Base-by-base conservation (phyloP, 2,888 invertebrate species). In the Macaria notata region DNA sequence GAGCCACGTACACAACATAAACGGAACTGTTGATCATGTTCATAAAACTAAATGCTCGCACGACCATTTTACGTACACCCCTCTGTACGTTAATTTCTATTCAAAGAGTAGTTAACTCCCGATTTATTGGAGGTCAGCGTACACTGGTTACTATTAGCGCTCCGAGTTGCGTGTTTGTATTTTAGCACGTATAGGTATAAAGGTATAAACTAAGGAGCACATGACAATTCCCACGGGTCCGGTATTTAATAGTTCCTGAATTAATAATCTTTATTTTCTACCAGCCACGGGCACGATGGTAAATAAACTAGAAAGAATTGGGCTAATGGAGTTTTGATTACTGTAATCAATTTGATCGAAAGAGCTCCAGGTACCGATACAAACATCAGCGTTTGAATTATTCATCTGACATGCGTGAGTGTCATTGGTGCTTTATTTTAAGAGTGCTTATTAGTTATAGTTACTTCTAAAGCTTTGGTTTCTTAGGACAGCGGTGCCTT, bases 191-290 rank as follows among this genome's bases (percentile, higher is more conserved):
- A 41, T 61, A 62, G 64, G 59, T 58, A 60, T 44, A 8, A 49
- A 54, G 46, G 59, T 56, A 63, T 61, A 45, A 64, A 62, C 56
- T 65, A 63, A 62, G 46, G 50, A 58, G 55, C 65, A 66, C 62
- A 55, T 73, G 75, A 54, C 61, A 54, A 61, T 67, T 75, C 73
- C 64, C 75, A 73, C 66, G 62, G 29, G 41, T 30, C 29, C 49
- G 8, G 31, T 49, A 51, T 56, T 55, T 44, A 56, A 46, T 51
- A 54, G 55, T 31, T 52, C 41, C 38, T 45, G 52, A 54, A 59
- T 61, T 41, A 59, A 54, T 56, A 60, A 59, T 45, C 33, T 43
- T 41, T 45, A 29, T 31, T 31, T 47, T 54, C 33, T 50, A 33
- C 36, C 41, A 36, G 54, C 33, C 33, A 58, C 43, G 33, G 44